Evolutionary conservation across 2,113 vertebrate genomes (phyloP), one percentile per base, ranked within the genome.

Genomic region (Cyprinus carpio): DNA sequence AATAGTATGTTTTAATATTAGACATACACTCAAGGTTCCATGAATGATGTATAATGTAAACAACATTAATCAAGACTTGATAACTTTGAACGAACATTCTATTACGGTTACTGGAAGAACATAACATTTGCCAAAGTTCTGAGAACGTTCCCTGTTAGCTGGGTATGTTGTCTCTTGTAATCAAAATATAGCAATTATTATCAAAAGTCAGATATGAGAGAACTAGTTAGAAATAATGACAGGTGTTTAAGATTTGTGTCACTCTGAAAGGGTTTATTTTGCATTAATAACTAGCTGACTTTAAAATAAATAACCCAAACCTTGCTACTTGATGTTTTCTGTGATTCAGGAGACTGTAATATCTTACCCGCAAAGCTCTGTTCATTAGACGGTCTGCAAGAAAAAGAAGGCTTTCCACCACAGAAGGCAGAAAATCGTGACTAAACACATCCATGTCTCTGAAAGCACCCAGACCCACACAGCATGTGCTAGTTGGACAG

Each of bases 401-500:
- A 87, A 94, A 2, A 69, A 97, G 90, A 87, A 96, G 90, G 89
- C 87, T 95, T 84, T 96, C 93, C 75, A 90, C 5, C 75, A 92
- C 95, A 23, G 92, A 93, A 83, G 96, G 96, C 91, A 97, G 95
- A 71, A 96, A 93, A 71, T 94, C 92, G 46, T 86, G 91, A 90
- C 92, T 91, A 93, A 97, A 96, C 75, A 92, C 94, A 31, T 96
- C 94, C 81, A 88, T 87, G 87, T 96, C 93, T 89, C 92, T 94
- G 91, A 94, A 93, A 86, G 93, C 92, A 60, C 96, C 94, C 79
- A 96, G 90, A 51, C 93, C 96, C 62, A 96, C 95, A 92, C 96
- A 97, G 90, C 95, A 96, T 40, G 92, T 91, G 91, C 96, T 97
- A 82, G 67, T 88, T 88, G 77, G 87, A 69, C 86, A 85, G 0